phyloP scores from a whole-genome alignment of 2,113 vertebrate species.

The Brachyhypopomus occidentalis region DNA sequence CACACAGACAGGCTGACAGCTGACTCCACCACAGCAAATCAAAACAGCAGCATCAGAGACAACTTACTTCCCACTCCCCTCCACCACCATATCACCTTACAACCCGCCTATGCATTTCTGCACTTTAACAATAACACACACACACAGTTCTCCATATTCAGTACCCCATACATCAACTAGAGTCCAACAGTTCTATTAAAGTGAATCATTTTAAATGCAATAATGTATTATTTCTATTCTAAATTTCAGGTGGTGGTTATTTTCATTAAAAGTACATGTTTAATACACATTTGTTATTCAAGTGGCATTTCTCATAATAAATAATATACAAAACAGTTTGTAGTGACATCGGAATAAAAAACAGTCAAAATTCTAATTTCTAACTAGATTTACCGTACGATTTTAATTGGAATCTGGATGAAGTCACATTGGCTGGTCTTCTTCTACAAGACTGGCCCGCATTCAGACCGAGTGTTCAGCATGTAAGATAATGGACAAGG shows the following conservation, averaged over 20 bases:
- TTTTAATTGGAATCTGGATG: constrained; percentile 8
- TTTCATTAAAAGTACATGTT: too few species aligned
- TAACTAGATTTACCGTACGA: background rate
- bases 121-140: constrained; percentile 49
- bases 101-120: constrained; percentile 40
- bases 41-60: constrained; percentile 64
- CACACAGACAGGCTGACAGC: constrained; percentile 76
- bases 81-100: constrained; percentile 51
- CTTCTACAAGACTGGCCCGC: background rate
- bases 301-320: too few species aligned
- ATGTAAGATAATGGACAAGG: constrained; percentile 25
- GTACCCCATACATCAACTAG: background rate
- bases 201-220: background rate
- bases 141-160: constrained; percentile 1
- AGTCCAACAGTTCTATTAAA: too few species aligned
- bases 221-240: too few species aligned
- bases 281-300: too few species aligned
- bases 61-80: constrained; percentile 35
- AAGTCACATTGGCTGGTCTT: constrained; percentile 24
- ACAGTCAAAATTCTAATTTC: constrained; percentile 22
- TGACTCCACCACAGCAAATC: constrained; percentile 72
- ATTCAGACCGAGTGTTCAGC: too few species aligned
- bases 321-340: background rate
- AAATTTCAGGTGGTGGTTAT: too few species aligned
- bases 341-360: background rate